These are phyloP conservation scores for Lepisosteus osseus DNA, from an alignment of 2,113 vertebrate genomes.

Conservation along the genomic window DNA sequence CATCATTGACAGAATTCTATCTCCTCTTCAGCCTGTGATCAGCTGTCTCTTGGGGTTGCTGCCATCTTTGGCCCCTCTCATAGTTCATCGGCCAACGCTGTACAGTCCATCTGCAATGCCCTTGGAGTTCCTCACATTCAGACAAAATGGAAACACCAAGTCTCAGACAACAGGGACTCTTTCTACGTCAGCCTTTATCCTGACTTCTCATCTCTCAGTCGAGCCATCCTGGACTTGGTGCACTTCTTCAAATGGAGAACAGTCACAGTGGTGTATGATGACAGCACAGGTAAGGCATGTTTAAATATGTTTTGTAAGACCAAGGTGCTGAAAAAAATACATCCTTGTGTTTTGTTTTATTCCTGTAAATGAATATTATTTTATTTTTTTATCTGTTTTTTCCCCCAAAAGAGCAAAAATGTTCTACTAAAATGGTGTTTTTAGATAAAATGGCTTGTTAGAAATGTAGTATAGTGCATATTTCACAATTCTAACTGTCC, in stretches of 20 bases:
- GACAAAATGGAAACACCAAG: slow-evolving; percentile 98
- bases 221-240: slow-evolving; percentile 95
- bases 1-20: slow-evolving; percentile 59
- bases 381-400: no score
- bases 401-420: no score
- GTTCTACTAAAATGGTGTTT: no score
- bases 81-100: slow-evolving; percentile 96
- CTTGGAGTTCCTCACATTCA: slow-evolving; percentile 96
- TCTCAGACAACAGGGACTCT: slow-evolving; percentile 94
- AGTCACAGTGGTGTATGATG: slow-evolving; percentile 95
- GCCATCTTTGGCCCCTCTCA: slow-evolving; percentile 97
- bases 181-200: slow-evolving; percentile 97
- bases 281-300: slow-evolving; percentile 91
- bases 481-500: no score
- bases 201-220: slow-evolving; percentile 96
- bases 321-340: slow-evolving; percentile 43
- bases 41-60: slow-evolving; percentile 96
- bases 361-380: no score
- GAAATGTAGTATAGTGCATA: no score
- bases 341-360: no score
- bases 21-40: slow-evolving; percentile 88
- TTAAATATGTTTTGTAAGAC: slow-evolving; percentile 33
- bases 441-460: no score
- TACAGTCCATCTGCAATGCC: slow-evolving; percentile 98
- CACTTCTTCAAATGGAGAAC: slow-evolving; percentile 99